Base-by-base conservation (phyloP, 2,113 vertebrate species). In the Rhinichthys klamathensis region DNA sequence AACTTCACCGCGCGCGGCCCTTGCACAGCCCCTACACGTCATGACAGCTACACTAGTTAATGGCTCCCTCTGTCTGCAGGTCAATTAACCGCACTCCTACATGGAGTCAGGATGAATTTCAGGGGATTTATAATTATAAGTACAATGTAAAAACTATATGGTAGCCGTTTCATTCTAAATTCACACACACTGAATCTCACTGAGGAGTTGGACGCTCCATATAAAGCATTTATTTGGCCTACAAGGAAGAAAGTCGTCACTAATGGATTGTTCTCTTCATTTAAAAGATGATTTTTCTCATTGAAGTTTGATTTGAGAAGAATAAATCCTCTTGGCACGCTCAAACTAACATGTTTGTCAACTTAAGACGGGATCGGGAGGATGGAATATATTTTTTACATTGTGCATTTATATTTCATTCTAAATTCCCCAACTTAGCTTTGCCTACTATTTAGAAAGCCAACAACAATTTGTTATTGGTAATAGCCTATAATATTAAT, bases 1-100 rank as follows among this genome's bases (percentile, higher is more conserved):
- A 90, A 91, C 84, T 92, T 92, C 90, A 93, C 88, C 88, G 87
- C 89, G 87, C 86, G 79, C 90, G 91, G 88, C 88, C 89, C 86
- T 90, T 88, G 90, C 88, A 90, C 93, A 23, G 89, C 90, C 93
- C 90, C 89, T 88, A 89, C 87, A 91, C 93, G 94, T 94, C 94
- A 94, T 84, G 46, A 82, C 8, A 61, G 35, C 30, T 32, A 44
- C 30, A 21, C 30, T 18, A 83, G 41, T 65, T 72, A 87, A 77
- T 69, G 63, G 81, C 86, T 85, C 86, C 91, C 74, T 74, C 88
- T 87, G 70, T 38, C 86, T 65, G 84, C 69, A 70, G 79, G 72
- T 61, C 35, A 78, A n/a, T n/a, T 83, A n/a, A 79, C 12, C 41
- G 73, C 32, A 21, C 44, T 18, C 16, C 7, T 15, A 35, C 30